phyloP scores from a whole-genome alignment of 2,888 invertebrate species.

The Cantharis nigra region DNA sequence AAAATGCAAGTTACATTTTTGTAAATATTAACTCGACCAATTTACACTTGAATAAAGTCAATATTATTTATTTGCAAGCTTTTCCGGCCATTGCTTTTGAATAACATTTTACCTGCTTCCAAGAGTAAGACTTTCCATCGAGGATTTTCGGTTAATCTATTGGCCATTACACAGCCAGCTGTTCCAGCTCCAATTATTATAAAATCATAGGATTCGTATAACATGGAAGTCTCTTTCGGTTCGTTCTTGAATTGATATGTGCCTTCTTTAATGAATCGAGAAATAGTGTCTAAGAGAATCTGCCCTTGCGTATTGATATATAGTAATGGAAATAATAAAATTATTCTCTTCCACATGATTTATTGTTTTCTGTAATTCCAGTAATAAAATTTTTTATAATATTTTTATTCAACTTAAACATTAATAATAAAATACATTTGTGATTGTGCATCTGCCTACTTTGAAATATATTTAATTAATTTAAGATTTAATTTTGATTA shows the following conservation, averaged over 20 bases:
- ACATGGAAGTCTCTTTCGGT: conserved; percentile 59
- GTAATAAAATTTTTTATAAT: not conserved
- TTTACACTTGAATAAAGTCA: not conserved
- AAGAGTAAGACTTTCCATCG: conserved; percentile 71
- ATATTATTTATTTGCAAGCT: not conserved
- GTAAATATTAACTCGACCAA: not conserved
- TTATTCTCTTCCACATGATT: not conserved
- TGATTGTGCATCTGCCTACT: not conserved
- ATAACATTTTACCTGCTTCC: conserved; percentile 68
- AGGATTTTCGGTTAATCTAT: conserved; percentile 71
- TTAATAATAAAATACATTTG: not conserved
- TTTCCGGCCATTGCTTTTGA: conserved; percentile 29
- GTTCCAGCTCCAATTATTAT: conserved; percentile 81
- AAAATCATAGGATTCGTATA: conserved; percentile 72
- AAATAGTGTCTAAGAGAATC: conserved; percentile 55
- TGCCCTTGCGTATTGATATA: conserved; percentile 3
- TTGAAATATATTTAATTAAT: not conserved
- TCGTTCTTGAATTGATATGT: conserved; percentile 59
- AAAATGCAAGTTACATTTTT: not conserved
- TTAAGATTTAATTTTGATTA: not conserved
- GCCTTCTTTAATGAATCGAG: conserved; percentile 62
- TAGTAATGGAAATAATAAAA: not conserved
- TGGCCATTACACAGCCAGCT: conserved; percentile 77
- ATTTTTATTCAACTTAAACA: too few relatives aligned
- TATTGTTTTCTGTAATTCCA: not conserved